phyloP scores from a whole-genome alignment of 2,888 invertebrate species.

The Macaria liturata region DNA sequence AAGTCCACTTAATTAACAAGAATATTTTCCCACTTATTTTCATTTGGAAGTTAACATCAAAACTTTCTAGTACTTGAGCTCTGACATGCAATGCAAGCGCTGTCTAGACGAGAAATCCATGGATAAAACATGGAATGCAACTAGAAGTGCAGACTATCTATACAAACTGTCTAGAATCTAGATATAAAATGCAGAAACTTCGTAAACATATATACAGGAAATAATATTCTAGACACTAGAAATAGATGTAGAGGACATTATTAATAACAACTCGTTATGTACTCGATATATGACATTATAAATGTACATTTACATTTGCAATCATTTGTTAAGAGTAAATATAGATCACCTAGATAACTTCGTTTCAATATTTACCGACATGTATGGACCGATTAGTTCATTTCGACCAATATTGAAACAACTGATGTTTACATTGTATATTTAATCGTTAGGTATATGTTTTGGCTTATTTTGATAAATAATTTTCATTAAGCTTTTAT shows the following conservation, averaged over 20 bases:
- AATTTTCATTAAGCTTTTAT: no score
- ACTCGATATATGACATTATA: slow-evolving; percentile 2
- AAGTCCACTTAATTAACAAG: no score
- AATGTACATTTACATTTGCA: slow-evolving; percentile 20
- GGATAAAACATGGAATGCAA: neutral
- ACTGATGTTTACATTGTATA: slow-evolving; percentile 4
- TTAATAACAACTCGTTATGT: neutral
- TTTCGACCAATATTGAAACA: slow-evolving; percentile 22
- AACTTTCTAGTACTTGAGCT: no score
- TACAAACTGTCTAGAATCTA: neutral
- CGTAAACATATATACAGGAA: neutral
- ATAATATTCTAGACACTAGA: neutral
- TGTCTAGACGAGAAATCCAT: neutral
- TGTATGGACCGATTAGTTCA: slow-evolving; percentile 13
- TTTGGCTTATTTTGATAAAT: no score
- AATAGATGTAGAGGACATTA: neutral
- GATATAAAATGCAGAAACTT: neutral
- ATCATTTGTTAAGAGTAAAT: slow-evolving; percentile 11
- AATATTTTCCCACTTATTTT: no score
- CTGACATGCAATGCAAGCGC: neutral
- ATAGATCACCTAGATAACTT: slow-evolving; percentile 10
- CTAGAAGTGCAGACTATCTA: neutral
- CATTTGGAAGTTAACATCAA: no score
- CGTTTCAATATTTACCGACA: slow-evolving; percentile 8
- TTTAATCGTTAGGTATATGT: no score